Evolutionary conservation across 2,888 invertebrate species (phyloP).

Genomic region (Keiferia lycopersicella): DNA sequence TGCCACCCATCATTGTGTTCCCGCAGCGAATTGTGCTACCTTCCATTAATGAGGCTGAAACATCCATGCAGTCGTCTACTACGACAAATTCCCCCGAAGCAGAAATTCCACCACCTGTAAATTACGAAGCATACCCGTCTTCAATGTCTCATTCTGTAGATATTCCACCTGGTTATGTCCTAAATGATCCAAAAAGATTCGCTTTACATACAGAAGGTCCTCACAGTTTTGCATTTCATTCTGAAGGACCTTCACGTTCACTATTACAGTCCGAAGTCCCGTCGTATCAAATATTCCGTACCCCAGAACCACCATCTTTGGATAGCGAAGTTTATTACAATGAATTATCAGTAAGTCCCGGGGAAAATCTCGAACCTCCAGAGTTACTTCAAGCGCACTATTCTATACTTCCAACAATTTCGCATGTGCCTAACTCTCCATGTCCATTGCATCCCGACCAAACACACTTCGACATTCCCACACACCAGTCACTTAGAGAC

Average conservation of each 20-base stretch:
- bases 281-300: slow-evolving; percentile 62
- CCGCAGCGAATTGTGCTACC: slow-evolving; percentile 69
- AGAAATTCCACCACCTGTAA: slow-evolving; percentile 72
- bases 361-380: slow-evolving; percentile 61
- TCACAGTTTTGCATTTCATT: slow-evolving; percentile 47
- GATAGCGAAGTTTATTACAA: slow-evolving; percentile 56
- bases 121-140: slow-evolving; percentile 69
- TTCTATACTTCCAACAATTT: slow-evolving; percentile 68
- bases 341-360: slow-evolving; percentile 65
- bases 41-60: slow-evolving; percentile 66
- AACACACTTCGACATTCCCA: slow-evolving; percentile 54
- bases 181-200: slow-evolving; percentile 21
- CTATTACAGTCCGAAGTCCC: slow-evolving; percentile 63
- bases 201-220: slow-evolving; percentile 63
- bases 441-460: slow-evolving; percentile 72
- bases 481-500: slow-evolving; percentile 63
- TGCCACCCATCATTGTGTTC: slow-evolving; percentile 66
- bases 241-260: slow-evolving; percentile 59
- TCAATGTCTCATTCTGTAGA: slow-evolving; percentile 39
- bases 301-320: slow-evolving; percentile 48
- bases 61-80: slow-evolving; percentile 72
- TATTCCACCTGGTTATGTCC: slow-evolving; percentile 35
- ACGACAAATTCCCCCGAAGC: slow-evolving; percentile 68
- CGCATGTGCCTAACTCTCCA: slow-evolving; percentile 74
- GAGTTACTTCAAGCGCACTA: slow-evolving; percentile 74